Evolutionary conservation across 2,888 invertebrate genomes (phyloP).

Genomic region (Idaea biselata): DNA sequence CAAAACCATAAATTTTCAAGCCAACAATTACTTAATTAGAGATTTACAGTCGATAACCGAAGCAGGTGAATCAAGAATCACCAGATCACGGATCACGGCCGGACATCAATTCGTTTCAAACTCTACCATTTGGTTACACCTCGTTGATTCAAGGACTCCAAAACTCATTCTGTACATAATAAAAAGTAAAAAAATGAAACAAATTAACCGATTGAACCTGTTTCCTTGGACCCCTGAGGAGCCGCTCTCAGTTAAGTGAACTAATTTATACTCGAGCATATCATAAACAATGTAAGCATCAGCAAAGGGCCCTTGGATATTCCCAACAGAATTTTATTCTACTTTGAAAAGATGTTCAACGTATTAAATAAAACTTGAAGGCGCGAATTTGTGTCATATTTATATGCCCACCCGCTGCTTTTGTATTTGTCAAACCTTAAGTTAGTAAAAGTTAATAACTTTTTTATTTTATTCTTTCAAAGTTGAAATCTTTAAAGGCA

Average conservation of each 20-base stretch:
- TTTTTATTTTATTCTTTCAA: constrained; percentile 18
- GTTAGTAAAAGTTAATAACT: constrained; percentile 24
- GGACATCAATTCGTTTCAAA: constrained; percentile 78
- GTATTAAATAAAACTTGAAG: constrained; percentile 50
- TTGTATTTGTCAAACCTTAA: constrained; percentile 31
- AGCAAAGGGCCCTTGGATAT: not conserved
- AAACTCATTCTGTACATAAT: constrained; percentile 68
- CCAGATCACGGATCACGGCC: constrained; percentile 59
- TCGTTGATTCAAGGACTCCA: constrained; percentile 78
- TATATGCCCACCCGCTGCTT: constrained; percentile 44
- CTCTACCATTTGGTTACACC: constrained; percentile 77
- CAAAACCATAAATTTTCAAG: constrained; percentile 33
- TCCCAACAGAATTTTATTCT: constrained; percentile 3
- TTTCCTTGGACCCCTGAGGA: constrained; percentile 74
- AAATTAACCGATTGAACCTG: constrained; percentile 77
- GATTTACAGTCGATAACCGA: constrained; percentile 56
- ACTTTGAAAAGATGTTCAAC: constrained; percentile 45
- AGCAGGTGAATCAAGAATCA: constrained; percentile 61
- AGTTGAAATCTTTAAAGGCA: constrained; percentile 14
- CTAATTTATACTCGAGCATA: constrained; percentile 75
- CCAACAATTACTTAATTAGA: constrained; percentile 69
- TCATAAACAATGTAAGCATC: constrained; percentile 64
- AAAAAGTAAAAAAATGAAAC: constrained; percentile 63
- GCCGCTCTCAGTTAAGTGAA: constrained; percentile 70
- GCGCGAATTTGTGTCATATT: constrained; percentile 51